Evolutionary conservation across 2,797 vertebrate species (phyloP), one percentile per base, ranked within the genome.

Genomic region (Nyctibius grandis): DNA sequence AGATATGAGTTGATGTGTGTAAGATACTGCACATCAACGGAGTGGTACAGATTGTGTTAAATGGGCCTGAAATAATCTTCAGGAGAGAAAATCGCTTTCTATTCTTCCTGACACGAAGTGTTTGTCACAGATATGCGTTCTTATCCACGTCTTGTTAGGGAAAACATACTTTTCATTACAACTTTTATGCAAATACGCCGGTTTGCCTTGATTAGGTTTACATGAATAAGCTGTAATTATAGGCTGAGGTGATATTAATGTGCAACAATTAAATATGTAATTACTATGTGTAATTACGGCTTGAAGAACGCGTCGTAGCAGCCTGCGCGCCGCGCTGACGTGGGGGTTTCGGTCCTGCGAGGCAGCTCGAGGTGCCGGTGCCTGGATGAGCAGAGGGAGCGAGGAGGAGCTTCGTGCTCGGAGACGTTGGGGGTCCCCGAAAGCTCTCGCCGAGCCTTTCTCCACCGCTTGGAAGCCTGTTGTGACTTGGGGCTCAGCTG

Each of bases 1-100:
- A 88, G 95, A 90, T 93, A 85, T 74, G 98, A 95, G 96, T 96
- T 81, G 97, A 97, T 94, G 92, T 95, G 95, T 88, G 90, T 91
- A 68, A 93, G 96, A 97, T 95, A 90, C 94, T 94, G 96, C 97
- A 97, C 98, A 98, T 98, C 96, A 97, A 82, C 96, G 93, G 98
- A 98, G 98, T 98, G 98, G 97, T 97, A 96, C 98, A 98, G 98
- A 98, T 99, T 98, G 99, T 98, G 98, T 98, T 99, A 99, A 99
- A 99, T 99, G 98, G 98, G 95, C 98, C 99, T 98, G 98, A 98
- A 98, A 98, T 98, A 99, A 99, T 98, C 98, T 98, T 97, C 97
- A 97, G 97, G 97, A 97, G 97, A 97, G 97, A 98, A 98, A 98
- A 98, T 98, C 97, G 97, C 96, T 98, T 97, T 97, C 97, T 97